A percentile compares a stretch with the other conserved stretches of the same genome.
Conservation (phyloP, 2,888 invertebrate species). For the Drosophila siamana region DNA sequence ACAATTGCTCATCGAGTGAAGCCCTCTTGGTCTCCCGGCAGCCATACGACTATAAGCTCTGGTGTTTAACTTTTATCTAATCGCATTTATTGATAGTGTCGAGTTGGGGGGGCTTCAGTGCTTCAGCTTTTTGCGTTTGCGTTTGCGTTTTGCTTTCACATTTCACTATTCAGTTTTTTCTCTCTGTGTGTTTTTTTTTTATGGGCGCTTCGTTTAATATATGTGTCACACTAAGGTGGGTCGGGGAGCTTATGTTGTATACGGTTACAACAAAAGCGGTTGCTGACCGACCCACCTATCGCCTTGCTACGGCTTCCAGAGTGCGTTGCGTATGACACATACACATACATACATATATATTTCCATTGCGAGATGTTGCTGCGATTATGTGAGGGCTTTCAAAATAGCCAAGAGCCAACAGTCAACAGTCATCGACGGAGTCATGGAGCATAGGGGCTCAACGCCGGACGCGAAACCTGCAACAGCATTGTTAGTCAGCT, state of each 20-base stretch:
- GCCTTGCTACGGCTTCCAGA: slow-evolving; percentile 64
- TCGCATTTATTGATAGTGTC: slow-evolving; percentile 72
- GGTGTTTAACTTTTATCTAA: slow-evolving; percentile 67
- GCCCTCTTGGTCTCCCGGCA: slow-evolving; percentile 20
- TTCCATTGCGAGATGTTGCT: slow-evolving; percentile 1
- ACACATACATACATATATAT: too few species aligned
- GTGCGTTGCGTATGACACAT: too few species aligned
- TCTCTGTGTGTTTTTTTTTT: slow-evolving; percentile 27
- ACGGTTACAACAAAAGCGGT: slow-evolving; percentile 69
- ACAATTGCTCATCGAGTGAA: slow-evolving; percentile 27
- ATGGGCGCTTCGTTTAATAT: slow-evolving; percentile 52
- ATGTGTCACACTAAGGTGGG: slow-evolving; percentile 63
- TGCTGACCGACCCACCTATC: slow-evolving; percentile 63
- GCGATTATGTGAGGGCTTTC: slow-evolving; percentile 44
- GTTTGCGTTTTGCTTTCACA: slow-evolving; percentile 20
- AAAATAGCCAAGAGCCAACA: slow-evolving; percentile 42
- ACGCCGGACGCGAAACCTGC: slow-evolving; percentile 31
- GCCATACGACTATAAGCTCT: slow-evolving; percentile 49
- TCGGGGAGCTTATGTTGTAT: slow-evolving; percentile 65
- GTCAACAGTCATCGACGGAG: slow-evolving; percentile 7
- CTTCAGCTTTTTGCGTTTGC: slow-evolving; percentile 45
- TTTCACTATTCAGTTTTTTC: slow-evolving; percentile 4
- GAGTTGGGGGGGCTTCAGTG: slow-evolving; percentile 47
- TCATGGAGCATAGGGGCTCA: slow-evolving; percentile 21
- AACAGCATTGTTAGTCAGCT: slow-evolving; percentile 35